Evolutionary conservation across 2,797 vertebrate species (phyloP).

Genomic region (Atherinosoma microstoma): DNA sequence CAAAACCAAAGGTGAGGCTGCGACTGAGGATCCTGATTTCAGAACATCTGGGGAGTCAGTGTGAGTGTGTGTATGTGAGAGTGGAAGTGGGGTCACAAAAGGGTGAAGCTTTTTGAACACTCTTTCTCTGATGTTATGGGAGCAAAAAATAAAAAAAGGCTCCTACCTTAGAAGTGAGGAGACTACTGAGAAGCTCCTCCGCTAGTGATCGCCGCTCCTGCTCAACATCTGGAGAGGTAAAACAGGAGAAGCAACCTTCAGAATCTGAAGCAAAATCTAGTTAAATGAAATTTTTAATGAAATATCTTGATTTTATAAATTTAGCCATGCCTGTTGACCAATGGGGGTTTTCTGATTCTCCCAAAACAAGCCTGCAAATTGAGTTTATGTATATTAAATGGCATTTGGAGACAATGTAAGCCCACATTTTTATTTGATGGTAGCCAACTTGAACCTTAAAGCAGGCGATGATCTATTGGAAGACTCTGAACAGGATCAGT

Average conservation of each 20-base stretch:
- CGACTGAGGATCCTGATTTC: conserved; percentile 4
- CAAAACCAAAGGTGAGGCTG: conserved; percentile 1
- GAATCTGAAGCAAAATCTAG: neutral
- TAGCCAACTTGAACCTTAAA: neutral
- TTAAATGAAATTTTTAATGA: neutral
- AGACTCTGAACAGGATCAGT: neutral
- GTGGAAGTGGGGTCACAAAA: neutral
- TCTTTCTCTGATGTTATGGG: conserved; percentile 43
- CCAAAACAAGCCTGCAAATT: neutral
- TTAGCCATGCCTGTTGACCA: neutral
- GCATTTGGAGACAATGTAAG: neutral
- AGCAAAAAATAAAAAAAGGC: conserved; percentile 14
- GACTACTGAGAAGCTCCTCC: conserved; percentile 90
- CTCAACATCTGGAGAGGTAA: conserved; percentile 85
- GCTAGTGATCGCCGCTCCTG: conserved; percentile 90
- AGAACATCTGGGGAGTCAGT: conserved; percentile 31
- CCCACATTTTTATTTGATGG: neutral
- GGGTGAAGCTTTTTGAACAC: neutral
- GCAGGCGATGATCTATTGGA: neutral
- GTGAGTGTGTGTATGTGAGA: neutral
- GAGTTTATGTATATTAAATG: neutral
- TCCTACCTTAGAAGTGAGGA: conserved; percentile 92
- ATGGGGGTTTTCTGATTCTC: neutral
- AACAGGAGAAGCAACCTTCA: conserved; percentile 6
- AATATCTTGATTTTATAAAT: neutral